Evolutionary conservation across 2,888 invertebrate species (phyloP), one percentile per base, ranked within the genome.

Genomic region (Plemyria rubiginata): DNA sequence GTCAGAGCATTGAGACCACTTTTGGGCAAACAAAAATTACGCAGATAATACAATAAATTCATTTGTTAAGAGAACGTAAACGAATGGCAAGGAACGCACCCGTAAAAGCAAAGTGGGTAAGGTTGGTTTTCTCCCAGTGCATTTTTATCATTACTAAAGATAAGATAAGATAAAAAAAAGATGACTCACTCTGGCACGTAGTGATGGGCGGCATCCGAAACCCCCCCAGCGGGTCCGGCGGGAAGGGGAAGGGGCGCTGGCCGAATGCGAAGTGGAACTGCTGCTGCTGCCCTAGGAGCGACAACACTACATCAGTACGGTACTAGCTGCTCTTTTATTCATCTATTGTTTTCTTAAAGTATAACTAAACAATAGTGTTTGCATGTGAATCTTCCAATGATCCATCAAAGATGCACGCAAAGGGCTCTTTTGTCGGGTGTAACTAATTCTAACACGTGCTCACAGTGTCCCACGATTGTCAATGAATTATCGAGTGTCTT

Each of bases 231-330:
- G 97, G 97, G 88, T 97, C 97, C 61, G 97, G 95, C 72, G 97
- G 97, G 81, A 98, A 97, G 63, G 97, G 96, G 87, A 97, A 97
- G 58, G 97, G 97, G 70, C 97, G 94, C 87, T 97, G 97, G 46
- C 97, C 97, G 75, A 96, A 97, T 79, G 97, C 97, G 92, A 98
- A 97, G 93, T 98, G 97, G 91, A 98, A 98, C 94, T 98, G 98
- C 93, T 98, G 98, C 93, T 98, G 98, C 92, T 97, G 97, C 94
- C 98, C 98, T 98, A 96, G 94, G 95, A 97, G 95, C 92, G 96
- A 96, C 92, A 97, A 94, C 96, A 97, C 97, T 97, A 94, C 90
- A 94, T 91, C 91, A 94, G 94, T 93, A 93, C 88, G 90, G 85
- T 88, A 90, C 87, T 73, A 73, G 90, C 92, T 92, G 92, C 73